Evolutionary conservation across 2,797 vertebrate species (phyloP).

Genomic region (Sciurus carolinensis): DNA sequence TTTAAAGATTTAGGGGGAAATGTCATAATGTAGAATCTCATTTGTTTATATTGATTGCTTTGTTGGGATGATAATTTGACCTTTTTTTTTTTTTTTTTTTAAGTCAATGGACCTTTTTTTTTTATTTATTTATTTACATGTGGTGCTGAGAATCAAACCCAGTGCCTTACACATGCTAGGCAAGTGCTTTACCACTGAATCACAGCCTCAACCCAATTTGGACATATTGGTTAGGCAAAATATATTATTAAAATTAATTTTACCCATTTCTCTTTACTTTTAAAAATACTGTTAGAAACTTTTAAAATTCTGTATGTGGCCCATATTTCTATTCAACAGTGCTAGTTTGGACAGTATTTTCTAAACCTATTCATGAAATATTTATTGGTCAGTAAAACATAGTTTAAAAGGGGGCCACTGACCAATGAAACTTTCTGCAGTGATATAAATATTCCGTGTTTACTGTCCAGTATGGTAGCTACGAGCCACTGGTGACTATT

Average conservation of each 20-base stretch:
- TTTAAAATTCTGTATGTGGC: background rate
- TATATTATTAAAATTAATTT: constrained; percentile 57
- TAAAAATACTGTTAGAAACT: constrained; percentile 50
- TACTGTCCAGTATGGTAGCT: background rate
- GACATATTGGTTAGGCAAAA: constrained; percentile 17
- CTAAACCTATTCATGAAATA: background rate
- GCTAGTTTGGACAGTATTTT: background rate
- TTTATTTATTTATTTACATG: no score
- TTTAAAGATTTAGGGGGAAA: constrained; percentile 37
- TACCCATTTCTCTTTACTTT: background rate
- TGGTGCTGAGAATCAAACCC: no score
- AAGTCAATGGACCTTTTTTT: no score
- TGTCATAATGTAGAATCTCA: background rate
- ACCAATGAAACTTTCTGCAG: background rate
- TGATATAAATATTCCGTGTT: background rate
- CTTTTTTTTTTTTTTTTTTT: no score
- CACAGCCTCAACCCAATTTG: background rate
- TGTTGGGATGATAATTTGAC: background rate
- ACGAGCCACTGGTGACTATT: background rate
- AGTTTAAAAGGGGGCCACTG: background rate
- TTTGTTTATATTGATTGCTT: background rate
- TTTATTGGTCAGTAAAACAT: background rate
- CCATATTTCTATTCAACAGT: background rate
- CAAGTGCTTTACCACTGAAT: no score
- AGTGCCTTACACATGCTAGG: no score